phyloP scores from a whole-genome alignment of 1,140 invertebrate species.

The Chrysomallon squamiferum region DNA sequence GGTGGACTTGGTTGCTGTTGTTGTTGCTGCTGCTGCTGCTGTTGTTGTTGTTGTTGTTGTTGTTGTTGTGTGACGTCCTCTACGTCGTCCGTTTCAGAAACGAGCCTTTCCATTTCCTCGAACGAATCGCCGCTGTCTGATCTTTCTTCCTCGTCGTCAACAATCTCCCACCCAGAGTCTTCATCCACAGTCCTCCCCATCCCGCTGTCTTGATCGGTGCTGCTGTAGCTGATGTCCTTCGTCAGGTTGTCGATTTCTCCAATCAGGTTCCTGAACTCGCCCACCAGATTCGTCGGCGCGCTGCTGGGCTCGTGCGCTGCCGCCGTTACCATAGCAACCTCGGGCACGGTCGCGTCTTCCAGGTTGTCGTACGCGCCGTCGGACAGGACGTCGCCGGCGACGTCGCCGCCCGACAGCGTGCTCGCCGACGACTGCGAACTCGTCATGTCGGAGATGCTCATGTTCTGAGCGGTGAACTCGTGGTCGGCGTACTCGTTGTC shows the following conservation, averaged over 20 bases:
- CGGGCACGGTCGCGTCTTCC: neutral
- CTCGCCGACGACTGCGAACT: conserved; percentile 4
- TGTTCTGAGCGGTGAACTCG: neutral
- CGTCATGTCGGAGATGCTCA: conserved; percentile 9
- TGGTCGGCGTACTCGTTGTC: neutral
- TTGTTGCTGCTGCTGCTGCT: too few relatives aligned
- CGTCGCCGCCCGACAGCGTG: neutral
- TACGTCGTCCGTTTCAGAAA: too few relatives aligned
- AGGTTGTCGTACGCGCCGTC: conserved; percentile 1
- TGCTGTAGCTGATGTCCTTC: neutral
- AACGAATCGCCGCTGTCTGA: too few relatives aligned
- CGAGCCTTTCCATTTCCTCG: too few relatives aligned
- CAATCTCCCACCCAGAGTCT: neutral
- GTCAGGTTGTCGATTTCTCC: neutral
- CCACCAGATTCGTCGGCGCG: too few relatives aligned
- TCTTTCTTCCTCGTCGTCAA: too few relatives aligned
- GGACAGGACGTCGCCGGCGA: neutral
- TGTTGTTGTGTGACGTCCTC: too few relatives aligned
- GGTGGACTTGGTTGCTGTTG: too few relatives aligned
- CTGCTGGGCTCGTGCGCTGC: too few relatives aligned
- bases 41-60: too few relatives aligned
- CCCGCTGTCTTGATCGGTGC: neutral
- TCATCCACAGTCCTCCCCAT: neutral
- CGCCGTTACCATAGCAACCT: neutral
- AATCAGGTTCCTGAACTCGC: neutral